Evolutionary conservation across 2,797 vertebrate species (phyloP), one percentile per base, ranked within the genome.

Genomic region (Sylvia borin): DNA sequence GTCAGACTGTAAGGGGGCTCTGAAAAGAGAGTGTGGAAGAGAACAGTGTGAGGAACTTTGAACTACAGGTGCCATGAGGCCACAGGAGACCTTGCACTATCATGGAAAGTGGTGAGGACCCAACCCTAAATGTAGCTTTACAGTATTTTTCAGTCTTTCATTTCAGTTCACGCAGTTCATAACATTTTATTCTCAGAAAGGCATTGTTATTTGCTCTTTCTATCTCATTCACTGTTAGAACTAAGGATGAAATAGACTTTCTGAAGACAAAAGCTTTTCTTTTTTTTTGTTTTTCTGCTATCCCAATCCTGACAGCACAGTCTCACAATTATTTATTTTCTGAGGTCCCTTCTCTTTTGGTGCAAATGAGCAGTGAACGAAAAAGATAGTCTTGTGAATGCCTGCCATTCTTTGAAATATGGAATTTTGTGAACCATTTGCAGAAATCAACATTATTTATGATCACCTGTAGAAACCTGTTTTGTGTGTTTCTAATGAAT

Each of bases 401-500:
- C 29, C 72, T 88, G 58, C 12, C 62, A 55, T 83, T 43, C 57
- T n/a, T 15, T 92, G 75, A 87, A 85, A 95, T 74, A 89, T 72
- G 34, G 47, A 74, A 75, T 12, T 58, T 12, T 58, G 73, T 88
- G 76, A 92, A 75, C 7, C 22, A 45, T 78, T 85, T 91, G 58
- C 68, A 85, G 79, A 92, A 85, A 87, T 83, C 78, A 62, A 21
- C 27, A 11, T 85, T 78, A 88, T 89, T 96, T 89, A 91, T 89
- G 50, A 36, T 72, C 42, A 90, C 51, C 53, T 92, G 81, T 68
- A 77, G 80, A 92, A 93, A 81, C 21, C 54, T 16, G 61, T 88
- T 80, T 75, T 94, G 76, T 13, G 26, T 83, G 36, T 88, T 93
- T 85, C 78, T 91, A 96, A 84, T 77, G 79, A 92, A 55, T 88